These are phyloP conservation scores for Pseudonaja textilis DNA, from an alignment of 2,113 vertebrate genomes.

Conservation along the genomic window DNA sequence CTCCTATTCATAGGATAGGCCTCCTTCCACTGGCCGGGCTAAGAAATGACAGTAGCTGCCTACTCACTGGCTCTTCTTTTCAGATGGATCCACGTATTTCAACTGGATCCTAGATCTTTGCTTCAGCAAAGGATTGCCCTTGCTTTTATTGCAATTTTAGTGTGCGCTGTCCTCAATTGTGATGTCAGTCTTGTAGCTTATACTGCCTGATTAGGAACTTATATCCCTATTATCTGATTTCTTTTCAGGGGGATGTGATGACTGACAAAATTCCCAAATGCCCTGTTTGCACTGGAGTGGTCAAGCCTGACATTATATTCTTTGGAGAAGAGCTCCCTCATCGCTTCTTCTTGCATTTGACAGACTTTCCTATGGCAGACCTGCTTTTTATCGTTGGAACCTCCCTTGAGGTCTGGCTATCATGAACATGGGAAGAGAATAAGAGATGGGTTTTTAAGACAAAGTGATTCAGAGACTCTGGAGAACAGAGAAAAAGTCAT, in stretches of 20 bases:
- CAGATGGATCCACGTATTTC: not conserved
- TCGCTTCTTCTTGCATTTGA: slow-evolving; percentile 82
- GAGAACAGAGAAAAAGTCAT: not conserved
- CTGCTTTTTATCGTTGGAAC: slow-evolving; percentile 91
- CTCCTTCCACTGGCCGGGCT: not conserved
- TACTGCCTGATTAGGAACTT: not conserved
- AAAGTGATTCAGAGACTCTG: not conserved
- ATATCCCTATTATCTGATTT: not conserved
- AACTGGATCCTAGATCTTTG: not conserved
- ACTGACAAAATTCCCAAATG: slow-evolving; percentile 80
- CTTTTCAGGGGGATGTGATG: slow-evolving; percentile 77
- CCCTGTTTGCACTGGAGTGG: slow-evolving; percentile 76
- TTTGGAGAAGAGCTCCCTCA: slow-evolving; percentile 89
- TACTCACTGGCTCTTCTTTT: not conserved
- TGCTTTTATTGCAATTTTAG: rapidly evolving
- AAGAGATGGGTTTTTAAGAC: not conserved
- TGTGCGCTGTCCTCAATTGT: not conserved
- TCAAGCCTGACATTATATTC: slow-evolving; percentile 93
- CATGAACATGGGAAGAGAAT: not conserved
- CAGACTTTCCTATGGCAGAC: slow-evolving; percentile 87
- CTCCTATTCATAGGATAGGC: not conserved
- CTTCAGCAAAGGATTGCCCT: not conserved
- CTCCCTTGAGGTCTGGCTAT: slow-evolving; percentile 83
- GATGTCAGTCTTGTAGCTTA: not conserved
- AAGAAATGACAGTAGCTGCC: not conserved